These are phyloP conservation scores for Thereva unica DNA, from an alignment of 2,888 invertebrate species.

Conservation along the genomic window DNA sequence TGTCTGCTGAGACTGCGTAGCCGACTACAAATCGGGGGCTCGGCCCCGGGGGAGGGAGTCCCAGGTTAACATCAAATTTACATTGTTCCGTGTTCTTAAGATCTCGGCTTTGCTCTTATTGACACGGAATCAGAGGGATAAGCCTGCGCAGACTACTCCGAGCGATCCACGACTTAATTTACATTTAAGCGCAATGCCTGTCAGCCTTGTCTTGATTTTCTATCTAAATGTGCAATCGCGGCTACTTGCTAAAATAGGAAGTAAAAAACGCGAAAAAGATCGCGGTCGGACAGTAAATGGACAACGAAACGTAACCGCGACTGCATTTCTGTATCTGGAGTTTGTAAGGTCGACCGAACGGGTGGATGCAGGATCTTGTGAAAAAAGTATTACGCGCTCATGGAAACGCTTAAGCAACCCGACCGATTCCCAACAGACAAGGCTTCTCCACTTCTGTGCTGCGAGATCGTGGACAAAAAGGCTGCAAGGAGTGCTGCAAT, in stretches of 20 bases:
- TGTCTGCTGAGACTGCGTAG: too few relatives aligned
- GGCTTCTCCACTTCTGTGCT: too few relatives aligned
- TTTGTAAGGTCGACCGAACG: not conserved
- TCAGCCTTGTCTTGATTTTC: constrained; percentile 42
- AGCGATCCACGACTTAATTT: constrained; percentile 41
- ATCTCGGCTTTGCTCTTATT: not conserved
- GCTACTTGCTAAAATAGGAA: constrained; percentile 32
- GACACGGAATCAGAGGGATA: not conserved
- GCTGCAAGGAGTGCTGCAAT: constrained; percentile 18
- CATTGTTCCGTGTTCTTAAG: constrained; percentile 18
- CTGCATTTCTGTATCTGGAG: constrained; percentile 2
- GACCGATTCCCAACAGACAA: not conserved
- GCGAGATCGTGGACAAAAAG: constrained; percentile 7
- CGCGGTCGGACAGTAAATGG: constrained; percentile 14
- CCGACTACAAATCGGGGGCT: too few relatives aligned
- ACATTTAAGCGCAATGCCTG: constrained; percentile 43
- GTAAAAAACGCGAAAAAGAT: constrained; percentile 25
- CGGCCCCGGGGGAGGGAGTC: not conserved
- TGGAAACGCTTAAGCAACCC: not conserved
- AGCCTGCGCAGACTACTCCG: constrained; percentile 8
- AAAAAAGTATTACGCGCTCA: constrained; percentile 15
- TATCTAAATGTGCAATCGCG: constrained; percentile 40
- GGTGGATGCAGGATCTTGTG: too few relatives aligned
- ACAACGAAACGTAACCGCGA: constrained; percentile 25
- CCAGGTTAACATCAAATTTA: constrained; percentile 17